Base-by-base conservation (phyloP, 2,888 invertebrate genomes). In the Saturnia japonica region DNA sequence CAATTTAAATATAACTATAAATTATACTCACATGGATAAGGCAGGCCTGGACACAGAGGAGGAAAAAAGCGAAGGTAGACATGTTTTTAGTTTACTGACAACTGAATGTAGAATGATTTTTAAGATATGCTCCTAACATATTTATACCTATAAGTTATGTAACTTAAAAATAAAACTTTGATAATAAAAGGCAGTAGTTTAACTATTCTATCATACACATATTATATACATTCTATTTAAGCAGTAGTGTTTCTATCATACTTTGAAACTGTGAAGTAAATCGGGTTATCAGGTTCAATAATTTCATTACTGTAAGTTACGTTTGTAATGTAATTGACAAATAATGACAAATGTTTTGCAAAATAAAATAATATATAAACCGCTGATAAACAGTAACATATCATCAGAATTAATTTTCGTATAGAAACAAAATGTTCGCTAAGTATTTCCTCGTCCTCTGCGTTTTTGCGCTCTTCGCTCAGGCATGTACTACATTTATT, bases 41-140 rank as follows among this genome's bases (percentile, higher is more conserved):
- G 73, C 78, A 77, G 69, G 76, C 79, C 72, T 80, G 81, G 68
- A 78, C 70, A 76, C 78, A 80, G 66, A 82, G 74, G 14, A 77
- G 28, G 11, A 79, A 40, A 40, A 79, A 74, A 40, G 76, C 64
- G 70, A 78, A 75, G 57, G 74, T 68, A 74, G 75, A 77, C 82
- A 82, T 82, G 70, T 64, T 62, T 4, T 14, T 16, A 25, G 1
- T 62, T 64, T 64, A 64, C 54, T 22, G 54, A 64, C 25, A 40
- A 9, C 40, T 64, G 19, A 40, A 64, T 40, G 11, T 11, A 19
- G 34, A 62, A 62, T 62, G 34, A 62, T n/a, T 62, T 0, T 28
- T 7, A 62, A 62, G 28, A 34, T n/a, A 40, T 16, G 4, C 34
- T 19, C 3, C n/a, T 4, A 25, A n/a, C 2, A 19, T 1, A 64